Base-by-base conservation (phyloP, 2,113 vertebrate species). In the Apus apus region DNA sequence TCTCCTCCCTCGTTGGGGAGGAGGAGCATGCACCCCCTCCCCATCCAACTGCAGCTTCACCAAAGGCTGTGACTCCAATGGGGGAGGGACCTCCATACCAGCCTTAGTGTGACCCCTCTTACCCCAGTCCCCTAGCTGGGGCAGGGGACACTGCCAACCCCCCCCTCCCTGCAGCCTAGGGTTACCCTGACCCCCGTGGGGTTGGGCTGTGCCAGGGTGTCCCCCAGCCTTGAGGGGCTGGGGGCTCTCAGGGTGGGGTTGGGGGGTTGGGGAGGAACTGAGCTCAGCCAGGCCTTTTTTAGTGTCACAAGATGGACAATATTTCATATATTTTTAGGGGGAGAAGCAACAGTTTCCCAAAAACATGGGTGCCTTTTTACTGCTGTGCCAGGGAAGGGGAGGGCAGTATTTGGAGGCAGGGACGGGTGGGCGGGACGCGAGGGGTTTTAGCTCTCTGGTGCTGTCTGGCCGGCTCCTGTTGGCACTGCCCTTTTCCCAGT, bases 291-390 rank as follows among this genome's bases (percentile, higher is more conserved):
- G 56, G 78, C 71, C n/a, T 73, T 77, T 95, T 96, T 87, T 84
- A 95, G 51, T 11, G 4, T 88, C 10, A 15, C 43, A 85, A 34
- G 84, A 74, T 32, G 68, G 85, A 94, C 92, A 84, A 86, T 80
- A 90, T n/a, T 36, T 87, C 82, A 0, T 72, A 60, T 27, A 8
- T 89, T 95, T 94, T 96, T 89, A 86, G 77, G 72, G 54, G 64
- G n/a, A 73, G 89, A 93, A 95, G 45, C 60, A 94, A 91, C 6
- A 43, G 87, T 95, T 94, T 93, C 90, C 84, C 50, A 60, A 75
- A 60, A 86, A 93, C 67, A 65, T 71, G 87, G 92, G 72, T 91
- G 89, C 94, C 94, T 95, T 96, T 92, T 95, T 89, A 93, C 58
- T 4, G 4, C 87, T 79, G 87, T 96, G 94, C 83, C 95, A 83